Base-by-base conservation (phyloP, 2,797 vertebrate genomes). In the Aratinga solstitialis region DNA sequence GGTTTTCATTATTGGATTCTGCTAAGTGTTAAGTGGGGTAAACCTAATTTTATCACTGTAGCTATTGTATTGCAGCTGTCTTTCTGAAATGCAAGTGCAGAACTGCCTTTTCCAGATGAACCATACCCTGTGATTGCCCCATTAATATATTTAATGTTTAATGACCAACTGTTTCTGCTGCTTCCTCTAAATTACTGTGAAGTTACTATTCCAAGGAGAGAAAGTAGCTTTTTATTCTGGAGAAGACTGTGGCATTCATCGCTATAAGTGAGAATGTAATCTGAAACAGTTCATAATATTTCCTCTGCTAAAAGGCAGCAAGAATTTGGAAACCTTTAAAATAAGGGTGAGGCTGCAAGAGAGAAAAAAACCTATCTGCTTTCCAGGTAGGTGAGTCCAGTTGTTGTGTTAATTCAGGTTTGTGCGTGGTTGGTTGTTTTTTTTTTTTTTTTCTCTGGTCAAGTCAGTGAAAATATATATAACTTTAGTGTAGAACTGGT, bases 161-260 rank as follows among this genome's bases (percentile, higher is more conserved):
- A 94, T 89, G 86, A 96, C 84, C 93, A 90, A 87, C 90, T 96
- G 71, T 90, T 96, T 92, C 84, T 95, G 61, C 84, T 21, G 30
- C 68, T 95, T 96, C 88, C 94, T 92, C 86, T 72, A 95, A 94
- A 93, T 95, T 94, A 90, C 88, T 95, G 88, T 95, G 58, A 94
- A 93, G 90, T 95, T 94, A 80, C 94, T 95, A 89, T 94, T 96
- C 81, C 81, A 95, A 74, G 91, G 75, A 90, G 72, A 94, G 53
- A 94, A 96, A 93, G 90, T 92, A 93, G 72, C 84, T 96, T 94
- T 95, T 94, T 94, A 90, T 96, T 94, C 81, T 90, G 78, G 61
- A 87, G 47, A 94, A 94, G 86, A 94, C 90, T 96, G 91, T 96
- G 74, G 48, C 86, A 94, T 94, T 95, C 95, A 94, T 96, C 0